Evolutionary conservation across 1,140 invertebrate species (phyloP).

Genomic region (Contarinia nasturtii): DNA sequence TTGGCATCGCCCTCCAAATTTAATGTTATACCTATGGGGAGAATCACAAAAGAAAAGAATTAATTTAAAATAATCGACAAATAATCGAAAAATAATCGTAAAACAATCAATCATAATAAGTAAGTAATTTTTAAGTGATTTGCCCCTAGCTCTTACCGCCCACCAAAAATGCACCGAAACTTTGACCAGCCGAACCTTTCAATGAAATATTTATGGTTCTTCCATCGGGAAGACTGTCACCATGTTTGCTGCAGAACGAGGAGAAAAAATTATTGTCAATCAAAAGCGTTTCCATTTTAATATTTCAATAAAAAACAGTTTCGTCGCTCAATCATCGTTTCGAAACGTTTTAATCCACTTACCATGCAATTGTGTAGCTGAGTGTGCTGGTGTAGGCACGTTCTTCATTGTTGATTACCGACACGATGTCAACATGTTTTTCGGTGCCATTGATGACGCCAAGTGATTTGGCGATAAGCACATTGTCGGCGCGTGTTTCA

Average conservation of each 20-base stretch:
- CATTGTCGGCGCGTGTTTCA: constrained; percentile 73
- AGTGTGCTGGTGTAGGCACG: constrained; percentile 84
- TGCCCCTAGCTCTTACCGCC: no score
- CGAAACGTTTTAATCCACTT: no score
- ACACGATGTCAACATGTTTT: constrained; percentile 47
- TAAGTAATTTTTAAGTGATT: no score
- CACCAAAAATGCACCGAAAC: constrained; percentile 94
- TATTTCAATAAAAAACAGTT: no score
- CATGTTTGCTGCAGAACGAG: constrained; percentile 48
- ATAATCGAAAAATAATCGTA: no score
- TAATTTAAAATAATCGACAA: no score
- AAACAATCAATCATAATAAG: no score
- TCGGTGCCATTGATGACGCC: constrained; percentile 54
- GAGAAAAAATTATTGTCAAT: constrained; percentile 9
- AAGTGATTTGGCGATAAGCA: constrained; percentile 53
- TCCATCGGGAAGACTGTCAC: constrained; percentile 72
- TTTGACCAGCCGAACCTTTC: constrained; percentile 93
- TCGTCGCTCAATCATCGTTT: no score
- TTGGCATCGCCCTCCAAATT: constrained; percentile 94
- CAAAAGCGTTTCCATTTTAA: constrained; percentile 6
- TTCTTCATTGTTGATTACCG: constrained; percentile 80
- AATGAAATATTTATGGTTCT: constrained; percentile 72
- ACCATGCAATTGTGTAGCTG: constrained; percentile 87
- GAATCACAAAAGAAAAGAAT: no score
- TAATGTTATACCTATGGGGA: constrained; percentile 66